Evolutionary conservation across 1,140 invertebrate species (phyloP).

Genomic region (Drosophila serrata): DNA sequence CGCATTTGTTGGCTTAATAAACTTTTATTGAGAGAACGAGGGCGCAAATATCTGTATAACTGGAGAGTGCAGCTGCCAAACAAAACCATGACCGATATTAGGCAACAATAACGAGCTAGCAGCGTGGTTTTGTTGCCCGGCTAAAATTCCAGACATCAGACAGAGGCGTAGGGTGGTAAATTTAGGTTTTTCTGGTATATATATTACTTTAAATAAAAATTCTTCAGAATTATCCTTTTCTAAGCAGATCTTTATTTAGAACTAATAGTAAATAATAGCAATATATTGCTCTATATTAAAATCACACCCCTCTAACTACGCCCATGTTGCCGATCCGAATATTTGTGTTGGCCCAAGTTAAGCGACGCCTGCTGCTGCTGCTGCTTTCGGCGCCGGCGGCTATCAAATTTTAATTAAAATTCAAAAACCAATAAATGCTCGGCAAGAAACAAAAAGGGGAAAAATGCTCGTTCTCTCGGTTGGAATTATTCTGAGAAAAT

Average conservation of each 20-base stretch:
- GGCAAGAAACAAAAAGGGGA: conserved; percentile 25
- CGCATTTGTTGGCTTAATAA: conserved; percentile 44
- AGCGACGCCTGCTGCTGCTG: conserved; percentile 17
- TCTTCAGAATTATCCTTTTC: too few species aligned
- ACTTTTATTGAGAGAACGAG: conserved; percentile 47
- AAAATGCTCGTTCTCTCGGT: conserved; percentile 15
- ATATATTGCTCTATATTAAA: too few species aligned
- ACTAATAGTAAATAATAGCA: too few species aligned
- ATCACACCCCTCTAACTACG: neutral
- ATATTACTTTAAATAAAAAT: too few species aligned
- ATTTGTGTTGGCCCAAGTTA: conserved; percentile 37
- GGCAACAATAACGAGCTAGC: conserved; percentile 32
- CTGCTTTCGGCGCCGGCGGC: conserved; percentile 50
- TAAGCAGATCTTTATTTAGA: too few species aligned
- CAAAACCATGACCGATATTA: conserved; percentile 44
- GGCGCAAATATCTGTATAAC: conserved; percentile 34
- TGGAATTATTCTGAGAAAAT: conserved; percentile 49
- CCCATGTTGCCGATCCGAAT: conserved; percentile 10
- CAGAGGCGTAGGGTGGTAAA: neutral
- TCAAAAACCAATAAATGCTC: conserved; percentile 63
- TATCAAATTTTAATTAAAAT: conserved; percentile 77
- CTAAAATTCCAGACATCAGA: conserved; percentile 1
- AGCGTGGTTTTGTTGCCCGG: conserved; percentile 9
- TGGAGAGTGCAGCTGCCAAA: conserved; percentile 46
- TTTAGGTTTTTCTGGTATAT: neutral